Evolutionary conservation across 2,113 vertebrate species (phyloP), one percentile per base, ranked within the genome.

Genomic region (Falcunculus frontatus): DNA sequence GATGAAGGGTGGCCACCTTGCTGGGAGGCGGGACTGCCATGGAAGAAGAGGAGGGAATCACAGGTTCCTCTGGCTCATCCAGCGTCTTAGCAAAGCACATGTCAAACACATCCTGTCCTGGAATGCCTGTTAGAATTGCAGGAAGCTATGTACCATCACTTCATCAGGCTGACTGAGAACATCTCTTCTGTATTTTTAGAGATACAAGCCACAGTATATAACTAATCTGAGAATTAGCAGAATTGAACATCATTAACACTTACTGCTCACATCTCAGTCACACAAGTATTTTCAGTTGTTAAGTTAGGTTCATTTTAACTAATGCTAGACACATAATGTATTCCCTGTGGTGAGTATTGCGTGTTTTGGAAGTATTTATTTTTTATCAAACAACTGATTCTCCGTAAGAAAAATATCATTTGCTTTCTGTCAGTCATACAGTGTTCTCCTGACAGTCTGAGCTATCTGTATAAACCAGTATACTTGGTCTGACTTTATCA

Each of bases 41-140:
- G 1, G 59, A 18, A 57, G 21, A 37, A 42, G 35, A 50, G 50
- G 42, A 0, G 0, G 35, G 42, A 73, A 50, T 16, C 0, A 0
- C 57, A 42, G 20, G 30, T 32, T 79, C 30, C 67, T 88, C 76
- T 1, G 0, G 32, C 35, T 50, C 42, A 57, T 22, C 50, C 35
- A 88, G 67, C 26, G 11, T 32, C 76, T 80, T 42, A 32, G 42
- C 42, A 42, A 56, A 64, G 49, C 30, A 41, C 21, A 14, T 26
- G 26, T 35, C 75, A 49, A 49, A 64, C 11, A 57, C 32, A 32
- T 42, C 57, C 67, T 56, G 44, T 52, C 29, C 37, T 77, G 53
- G 41, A 87, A 60, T 50, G 55, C 19, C 53, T 87, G 46, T 13
- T 67, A 16, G 64, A 87, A 63, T 29, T 80, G 13, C 37, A 90